phyloP scores from a whole-genome alignment of 2,797 vertebrate genomes.

The Pseudocheirus occidentalis region DNA sequence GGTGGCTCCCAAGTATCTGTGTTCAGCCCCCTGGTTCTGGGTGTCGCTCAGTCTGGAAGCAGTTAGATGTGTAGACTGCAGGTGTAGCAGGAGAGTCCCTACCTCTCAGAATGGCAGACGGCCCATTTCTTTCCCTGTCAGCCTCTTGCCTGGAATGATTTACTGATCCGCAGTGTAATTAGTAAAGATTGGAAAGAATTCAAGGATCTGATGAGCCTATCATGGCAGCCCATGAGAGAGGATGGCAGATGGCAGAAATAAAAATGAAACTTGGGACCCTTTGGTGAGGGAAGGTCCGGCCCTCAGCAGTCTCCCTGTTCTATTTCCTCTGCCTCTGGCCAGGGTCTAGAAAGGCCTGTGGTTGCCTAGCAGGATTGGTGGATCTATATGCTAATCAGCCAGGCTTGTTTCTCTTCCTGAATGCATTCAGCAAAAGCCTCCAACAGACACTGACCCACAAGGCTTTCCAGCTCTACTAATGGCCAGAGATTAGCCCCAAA shows the following conservation, averaged over 20 bases:
- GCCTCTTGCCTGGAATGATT: constrained; percentile 64
- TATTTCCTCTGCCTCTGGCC: constrained; percentile 9
- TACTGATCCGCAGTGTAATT: constrained; percentile 78
- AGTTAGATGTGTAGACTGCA: neutral
- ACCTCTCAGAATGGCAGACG: constrained; percentile 8
- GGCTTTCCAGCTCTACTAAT: neutral
- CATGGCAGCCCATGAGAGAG: constrained; percentile 53
- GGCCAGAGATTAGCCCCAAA: neutral
- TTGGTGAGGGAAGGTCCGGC: constrained; percentile 28
- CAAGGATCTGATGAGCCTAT: constrained; percentile 70
- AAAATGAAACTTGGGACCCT: constrained; percentile 58
- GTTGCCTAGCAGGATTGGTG: neutral
- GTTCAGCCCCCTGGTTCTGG: neutral
- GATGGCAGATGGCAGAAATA: constrained; percentile 73
- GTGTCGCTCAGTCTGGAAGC: neutral
- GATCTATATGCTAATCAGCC: neutral
- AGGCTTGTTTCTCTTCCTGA: no score
- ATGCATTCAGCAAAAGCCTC: neutral
- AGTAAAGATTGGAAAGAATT: constrained; percentile 77
- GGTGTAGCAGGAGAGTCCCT: constrained; percentile 15
- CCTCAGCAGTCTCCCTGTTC: constrained; percentile 1
- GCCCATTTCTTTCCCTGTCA: constrained; percentile 55
- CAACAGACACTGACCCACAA: neutral
- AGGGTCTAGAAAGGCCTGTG: neutral
- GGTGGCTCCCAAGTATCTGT: neutral